phyloP scores from a whole-genome alignment of 2,113 vertebrate species.

The Oxyruncus cristatus region DNA sequence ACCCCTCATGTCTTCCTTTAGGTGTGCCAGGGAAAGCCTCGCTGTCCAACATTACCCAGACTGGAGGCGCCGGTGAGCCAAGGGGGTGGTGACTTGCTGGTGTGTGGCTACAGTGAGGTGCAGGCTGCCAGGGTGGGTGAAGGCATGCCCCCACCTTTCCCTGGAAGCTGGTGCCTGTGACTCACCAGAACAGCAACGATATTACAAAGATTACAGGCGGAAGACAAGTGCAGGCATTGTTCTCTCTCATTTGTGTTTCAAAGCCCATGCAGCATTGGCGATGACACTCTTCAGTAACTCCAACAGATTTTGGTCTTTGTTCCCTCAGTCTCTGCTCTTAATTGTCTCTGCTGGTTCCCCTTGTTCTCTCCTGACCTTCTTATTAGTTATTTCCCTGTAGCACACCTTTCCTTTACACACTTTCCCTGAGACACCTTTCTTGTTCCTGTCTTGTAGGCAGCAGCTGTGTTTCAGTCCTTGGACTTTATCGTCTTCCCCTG shows the following conservation, averaged over 20 bases:
- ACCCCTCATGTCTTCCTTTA: accelerated
- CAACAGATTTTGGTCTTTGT: not conserved
- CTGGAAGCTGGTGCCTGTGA: not conserved
- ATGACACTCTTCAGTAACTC: not conserved
- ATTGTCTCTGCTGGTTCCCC: not conserved
- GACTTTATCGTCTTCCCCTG: accelerated
- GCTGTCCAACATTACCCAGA: accelerated
- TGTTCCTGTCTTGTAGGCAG: not conserved
- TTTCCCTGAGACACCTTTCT: not conserved
- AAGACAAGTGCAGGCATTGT: not conserved
- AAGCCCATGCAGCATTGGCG: not conserved
- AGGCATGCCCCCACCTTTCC: not conserved
- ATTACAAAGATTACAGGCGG: not conserved
- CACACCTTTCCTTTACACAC: not conserved
- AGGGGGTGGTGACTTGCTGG: accelerated
- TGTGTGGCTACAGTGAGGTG: accelerated
- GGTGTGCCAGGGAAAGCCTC: not conserved
- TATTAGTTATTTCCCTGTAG: not conserved
- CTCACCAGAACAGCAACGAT: not conserved
- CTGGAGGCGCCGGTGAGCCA: accelerated
- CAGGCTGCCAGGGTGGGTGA: not conserved
- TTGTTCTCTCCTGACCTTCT: not conserved
- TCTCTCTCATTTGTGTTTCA: not conserved
- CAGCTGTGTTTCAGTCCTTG: not conserved
- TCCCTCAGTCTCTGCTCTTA: not conserved